Percentiles rank a stretch among this genome's conserved stretches.
Evolutionary conservation across 2,797 vertebrate species (phyloP).

Genomic region (Lacerta agilis): DNA sequence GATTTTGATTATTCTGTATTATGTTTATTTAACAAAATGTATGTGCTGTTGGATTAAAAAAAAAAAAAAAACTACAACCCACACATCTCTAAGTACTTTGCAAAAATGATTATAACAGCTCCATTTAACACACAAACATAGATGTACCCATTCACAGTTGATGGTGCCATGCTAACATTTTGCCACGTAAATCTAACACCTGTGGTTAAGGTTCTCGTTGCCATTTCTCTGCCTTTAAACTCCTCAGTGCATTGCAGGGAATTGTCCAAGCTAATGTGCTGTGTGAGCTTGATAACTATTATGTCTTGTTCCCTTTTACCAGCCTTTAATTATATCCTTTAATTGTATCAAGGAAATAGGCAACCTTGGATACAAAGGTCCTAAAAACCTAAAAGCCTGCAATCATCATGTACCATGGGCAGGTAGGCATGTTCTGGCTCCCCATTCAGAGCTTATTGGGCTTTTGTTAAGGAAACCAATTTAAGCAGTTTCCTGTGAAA

Average conservation of each 20-base stretch:
- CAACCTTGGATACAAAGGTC: neutral
- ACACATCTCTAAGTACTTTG: too few species aligned
- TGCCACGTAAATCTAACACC: neutral
- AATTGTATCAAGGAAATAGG: neutral
- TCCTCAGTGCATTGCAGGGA: neutral
- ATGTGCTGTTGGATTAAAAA: too few species aligned
- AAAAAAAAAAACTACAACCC: too few species aligned
- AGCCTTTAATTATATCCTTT: neutral
- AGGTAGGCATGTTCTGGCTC: neutral
- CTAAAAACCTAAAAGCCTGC: neutral
- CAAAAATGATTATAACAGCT: neutral
- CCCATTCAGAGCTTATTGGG: neutral
- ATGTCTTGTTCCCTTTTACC: neutral
- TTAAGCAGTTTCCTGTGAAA: too few species aligned
- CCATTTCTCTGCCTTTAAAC: neutral
- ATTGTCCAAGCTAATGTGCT: neutral
- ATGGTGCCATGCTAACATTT: neutral
- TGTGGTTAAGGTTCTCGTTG: neutral
- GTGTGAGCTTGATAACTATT: neutral
- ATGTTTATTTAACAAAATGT: neutral
- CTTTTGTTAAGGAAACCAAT: too few species aligned
- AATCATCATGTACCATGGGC: neutral
- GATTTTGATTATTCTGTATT: neutral
- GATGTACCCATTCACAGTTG: neutral
- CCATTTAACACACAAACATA: neutral